Evolutionary conservation across 2,797 vertebrate genomes (phyloP), one percentile per base, ranked within the genome.

Genomic region (Cirrhinus molitorella): DNA sequence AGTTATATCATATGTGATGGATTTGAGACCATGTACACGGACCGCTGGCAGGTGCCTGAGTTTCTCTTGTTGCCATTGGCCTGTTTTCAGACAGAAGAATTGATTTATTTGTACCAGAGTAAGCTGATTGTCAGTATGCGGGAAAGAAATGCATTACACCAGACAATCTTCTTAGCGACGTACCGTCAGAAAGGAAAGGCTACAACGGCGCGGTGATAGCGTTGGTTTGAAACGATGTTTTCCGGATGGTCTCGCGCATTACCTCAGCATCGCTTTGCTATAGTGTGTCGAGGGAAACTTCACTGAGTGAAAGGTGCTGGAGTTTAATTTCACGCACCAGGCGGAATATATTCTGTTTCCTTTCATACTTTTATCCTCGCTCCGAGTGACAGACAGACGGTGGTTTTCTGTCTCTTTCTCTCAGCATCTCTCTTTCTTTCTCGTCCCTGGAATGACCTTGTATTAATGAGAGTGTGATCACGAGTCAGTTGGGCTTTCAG

Each of bases 401-500:
- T 43, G 59, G 72, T 43, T 77, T 11, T 49, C 23, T 80, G 53
- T 67, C 23, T 63, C 55, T 85, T 40, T 61, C 45, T 71, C n/a
- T 63, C 53, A 59, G n/a, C 28, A n/a, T 34, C 40, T 81, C 37
- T 86, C 87, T 88, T 89, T 87, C 84, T 67, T 28, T 11, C 23
- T 85, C 53, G 88, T 95, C 93, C 93, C 93, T 92, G 88, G 92
- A 91, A 93, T 95, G 94, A 95, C 94, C 94, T 95, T 95, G 93
- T 90, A 90, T 91, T 95, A 95, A 95, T 95, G 93, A 95, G 93
- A 90, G 92, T 90, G 90, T 93, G 93, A 94, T 93, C 93, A 94
- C 92, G 90, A 95, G 93, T 94, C 93, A 94, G 91, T 88, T 88
- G 87, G 16, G 91, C 88, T 91, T 94, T 93, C 90, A 90, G 91